phyloP scores from a whole-genome alignment of 2,888 invertebrate species.

The Rotaria macrura region DNA sequence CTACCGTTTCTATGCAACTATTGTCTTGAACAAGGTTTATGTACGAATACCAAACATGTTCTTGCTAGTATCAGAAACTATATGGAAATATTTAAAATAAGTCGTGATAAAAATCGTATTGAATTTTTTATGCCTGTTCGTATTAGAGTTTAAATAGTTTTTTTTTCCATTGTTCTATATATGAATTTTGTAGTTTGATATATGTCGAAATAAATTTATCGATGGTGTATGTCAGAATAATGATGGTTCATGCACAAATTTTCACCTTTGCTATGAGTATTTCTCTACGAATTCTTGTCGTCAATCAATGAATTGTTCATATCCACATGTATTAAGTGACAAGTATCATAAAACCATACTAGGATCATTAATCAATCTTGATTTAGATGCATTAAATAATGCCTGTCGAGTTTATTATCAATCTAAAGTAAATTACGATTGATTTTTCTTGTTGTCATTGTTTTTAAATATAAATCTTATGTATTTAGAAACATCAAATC shows the following conservation, averaged over 20 bases:
- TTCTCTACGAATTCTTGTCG: background rate
- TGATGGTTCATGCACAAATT: background rate
- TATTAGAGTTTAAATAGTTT: background rate
- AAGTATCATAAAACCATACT: background rate
- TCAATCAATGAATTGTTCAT: background rate
- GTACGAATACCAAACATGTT: background rate
- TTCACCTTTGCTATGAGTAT: constrained; percentile 4
- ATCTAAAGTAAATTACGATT: background rate
- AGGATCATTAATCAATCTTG: background rate
- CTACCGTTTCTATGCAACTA: background rate
- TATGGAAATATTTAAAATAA: background rate
- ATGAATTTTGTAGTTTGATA: background rate
- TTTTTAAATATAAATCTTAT: background rate
- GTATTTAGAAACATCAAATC: background rate
- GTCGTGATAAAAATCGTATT: background rate
- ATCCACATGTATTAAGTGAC: background rate
- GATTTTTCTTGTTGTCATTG: too few species aligned
- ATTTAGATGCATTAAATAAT: background rate
- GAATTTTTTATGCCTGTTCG: background rate
- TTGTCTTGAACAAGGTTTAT: background rate
- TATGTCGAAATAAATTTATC: background rate
- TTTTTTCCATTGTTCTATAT: background rate
- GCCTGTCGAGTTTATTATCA: background rate
- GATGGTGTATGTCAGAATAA: background rate
- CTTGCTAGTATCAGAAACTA: background rate